Conservation (phyloP, 2,888 invertebrate species). For the Zygaena filipendulae region DNA sequence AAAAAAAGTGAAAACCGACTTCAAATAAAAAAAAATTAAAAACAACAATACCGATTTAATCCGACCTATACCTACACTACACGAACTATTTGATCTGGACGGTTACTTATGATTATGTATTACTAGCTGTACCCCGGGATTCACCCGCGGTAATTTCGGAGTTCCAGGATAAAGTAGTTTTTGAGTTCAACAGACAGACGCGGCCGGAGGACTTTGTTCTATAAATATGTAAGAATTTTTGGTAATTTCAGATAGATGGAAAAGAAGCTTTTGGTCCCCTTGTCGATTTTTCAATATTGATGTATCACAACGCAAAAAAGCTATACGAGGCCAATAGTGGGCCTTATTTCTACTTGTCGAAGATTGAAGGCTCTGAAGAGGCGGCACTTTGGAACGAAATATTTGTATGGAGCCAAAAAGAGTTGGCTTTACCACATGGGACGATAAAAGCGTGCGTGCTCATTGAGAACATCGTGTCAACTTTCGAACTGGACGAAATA, state of each 20-base stretch:
- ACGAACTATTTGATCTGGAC: no score
- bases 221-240: no score
- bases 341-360: slow-evolving; percentile 78
- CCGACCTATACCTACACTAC: no score
- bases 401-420: slow-evolving; percentile 71
- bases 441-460: slow-evolving; percentile 77
- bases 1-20: no score
- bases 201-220: no score
- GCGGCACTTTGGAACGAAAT: slow-evolving; percentile 77
- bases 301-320: slow-evolving; percentile 71
- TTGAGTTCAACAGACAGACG: no score
- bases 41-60: no score
- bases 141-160: no score
- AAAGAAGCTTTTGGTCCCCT: slow-evolving; percentile 72
- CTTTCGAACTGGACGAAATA: slow-evolving; percentile 77
- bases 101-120: no score
- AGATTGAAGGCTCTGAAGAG: slow-evolving; percentile 73
- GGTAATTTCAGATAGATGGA: slow-evolving; percentile 62
- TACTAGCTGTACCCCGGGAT: no score
- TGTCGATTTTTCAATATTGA: slow-evolving; percentile 75
- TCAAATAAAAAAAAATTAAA: no score
- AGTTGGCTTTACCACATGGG: slow-evolving; percentile 66
- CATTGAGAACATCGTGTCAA: slow-evolving; percentile 76
- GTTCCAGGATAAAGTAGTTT: no score
- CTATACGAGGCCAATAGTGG: slow-evolving; percentile 68